These are phyloP conservation scores for Solen grandis DNA, from an alignment of 1,140 invertebrate genomes.

Conservation along the genomic window DNA sequence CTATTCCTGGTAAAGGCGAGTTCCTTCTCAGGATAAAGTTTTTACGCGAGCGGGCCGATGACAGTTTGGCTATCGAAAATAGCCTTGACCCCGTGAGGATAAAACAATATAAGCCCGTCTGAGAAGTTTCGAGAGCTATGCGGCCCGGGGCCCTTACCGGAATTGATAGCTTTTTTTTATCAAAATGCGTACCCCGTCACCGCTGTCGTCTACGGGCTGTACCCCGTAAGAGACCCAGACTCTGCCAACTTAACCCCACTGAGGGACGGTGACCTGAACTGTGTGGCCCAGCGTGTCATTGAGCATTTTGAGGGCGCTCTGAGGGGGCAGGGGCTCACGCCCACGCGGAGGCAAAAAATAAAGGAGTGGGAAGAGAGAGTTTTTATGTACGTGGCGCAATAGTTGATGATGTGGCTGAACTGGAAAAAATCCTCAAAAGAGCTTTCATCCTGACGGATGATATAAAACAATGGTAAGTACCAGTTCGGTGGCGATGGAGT, in stretches of 20 bases:
- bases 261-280: too few relatives aligned
- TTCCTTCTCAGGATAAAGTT: too few relatives aligned
- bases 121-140: neutral
- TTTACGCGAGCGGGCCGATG: too few relatives aligned
- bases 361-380: conserved; percentile 24
- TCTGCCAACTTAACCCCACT: too few relatives aligned
- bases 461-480: too few relatives aligned
- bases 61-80: conserved; percentile 2
- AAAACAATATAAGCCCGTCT: neutral
- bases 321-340: conserved; percentile 28
- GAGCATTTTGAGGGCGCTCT: too few relatives aligned
- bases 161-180: too few relatives aligned
- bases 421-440: conserved; percentile 30
- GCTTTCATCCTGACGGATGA: conserved; percentile 33
- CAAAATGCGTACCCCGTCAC: too few relatives aligned
- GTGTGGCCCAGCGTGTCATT: too few relatives aligned
- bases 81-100: conserved; percentile 1
- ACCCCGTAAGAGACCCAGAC: too few relatives aligned
- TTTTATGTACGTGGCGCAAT: conserved; percentile 14
- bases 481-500: too few relatives aligned
- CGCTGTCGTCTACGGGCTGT: too few relatives aligned
- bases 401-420: conserved; percentile 2
- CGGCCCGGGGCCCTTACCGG: neutral
- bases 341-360: neutral
- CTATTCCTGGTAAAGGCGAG: neutral